phyloP scores from a whole-genome alignment of 2,888 invertebrate species.

The Habrosyne pyritoides region DNA sequence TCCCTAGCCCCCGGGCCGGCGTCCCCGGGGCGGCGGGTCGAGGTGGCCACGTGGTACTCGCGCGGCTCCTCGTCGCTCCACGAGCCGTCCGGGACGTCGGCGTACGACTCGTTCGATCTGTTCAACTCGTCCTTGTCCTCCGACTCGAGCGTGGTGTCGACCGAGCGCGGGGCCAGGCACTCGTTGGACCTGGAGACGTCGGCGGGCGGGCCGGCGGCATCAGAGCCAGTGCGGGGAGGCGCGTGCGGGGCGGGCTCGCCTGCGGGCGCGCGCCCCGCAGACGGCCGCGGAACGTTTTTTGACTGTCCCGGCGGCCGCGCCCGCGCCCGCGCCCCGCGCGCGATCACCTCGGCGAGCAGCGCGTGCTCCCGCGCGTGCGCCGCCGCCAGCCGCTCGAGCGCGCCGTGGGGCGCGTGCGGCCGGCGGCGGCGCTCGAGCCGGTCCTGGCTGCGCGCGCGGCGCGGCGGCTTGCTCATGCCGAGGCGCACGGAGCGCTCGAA shows the following conservation, averaged over 20 bases:
- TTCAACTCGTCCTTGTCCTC: slow-evolving; percentile 66
- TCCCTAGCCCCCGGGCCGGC: too few species aligned
- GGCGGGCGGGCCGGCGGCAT: slow-evolving; percentile 30
- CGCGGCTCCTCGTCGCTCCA: slow-evolving; percentile 61
- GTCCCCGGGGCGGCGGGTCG: slow-evolving; percentile 48
- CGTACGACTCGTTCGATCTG: slow-evolving; percentile 78
- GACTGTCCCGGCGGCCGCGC: slow-evolving; percentile 53
- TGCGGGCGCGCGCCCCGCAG: slow-evolving; percentile 85
- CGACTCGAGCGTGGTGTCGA: slow-evolving; percentile 64
- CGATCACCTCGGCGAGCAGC: slow-evolving; percentile 86
- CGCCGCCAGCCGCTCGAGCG: slow-evolving; percentile 55
- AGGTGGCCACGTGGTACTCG: slow-evolving; percentile 34
- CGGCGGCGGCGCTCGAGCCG: slow-evolving; percentile 12
- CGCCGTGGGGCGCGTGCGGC: slow-evolving; percentile 27
- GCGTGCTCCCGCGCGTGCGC: slow-evolving; percentile 56
- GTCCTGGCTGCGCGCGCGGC: slow-evolving; percentile 19
- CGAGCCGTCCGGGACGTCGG: slow-evolving; percentile 69
- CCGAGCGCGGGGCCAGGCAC: slow-evolving; percentile 67
- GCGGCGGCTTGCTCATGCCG: slow-evolving; percentile 31
- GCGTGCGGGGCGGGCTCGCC: slow-evolving; percentile 76
- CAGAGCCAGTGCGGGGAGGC: slow-evolving; percentile 67
- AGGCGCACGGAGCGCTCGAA: slow-evolving; percentile 88
- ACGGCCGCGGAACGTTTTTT: slow-evolving; percentile 91
- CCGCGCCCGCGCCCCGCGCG: slow-evolving; percentile 71
- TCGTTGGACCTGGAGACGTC: slow-evolving; percentile 63